A percentile compares a stretch with the other conserved stretches of the same genome.
These are phyloP conservation scores for Bufo gargarizans DNA, from an alignment of 2,113 vertebrate species.

Conservation along the genomic window DNA sequence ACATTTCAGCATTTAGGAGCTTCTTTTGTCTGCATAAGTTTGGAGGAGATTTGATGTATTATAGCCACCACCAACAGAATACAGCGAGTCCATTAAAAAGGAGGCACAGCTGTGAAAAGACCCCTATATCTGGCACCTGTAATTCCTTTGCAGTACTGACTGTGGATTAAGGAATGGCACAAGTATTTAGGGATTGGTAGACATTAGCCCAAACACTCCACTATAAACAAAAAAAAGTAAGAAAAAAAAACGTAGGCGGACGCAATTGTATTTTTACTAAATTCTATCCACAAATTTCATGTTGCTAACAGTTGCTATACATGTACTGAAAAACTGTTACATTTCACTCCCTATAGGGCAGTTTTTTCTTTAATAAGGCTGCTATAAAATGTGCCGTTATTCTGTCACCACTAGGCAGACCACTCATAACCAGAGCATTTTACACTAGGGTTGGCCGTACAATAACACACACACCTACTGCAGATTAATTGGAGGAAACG, in stretches of 20 bases:
- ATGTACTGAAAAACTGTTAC: neutral
- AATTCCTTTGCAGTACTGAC: too few species aligned
- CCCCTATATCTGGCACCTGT: too few species aligned
- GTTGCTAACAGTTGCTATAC: neutral
- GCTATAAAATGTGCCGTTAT: constrained; percentile 43
- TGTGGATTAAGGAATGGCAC: neutral
- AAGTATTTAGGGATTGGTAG: neutral
- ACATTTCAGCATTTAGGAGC: too few species aligned
- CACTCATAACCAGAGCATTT: constrained; percentile 43
- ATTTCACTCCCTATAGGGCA: constrained; percentile 33
- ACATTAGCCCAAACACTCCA: neutral
- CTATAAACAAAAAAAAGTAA: neutral
- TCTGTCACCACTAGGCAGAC: constrained; percentile 42
- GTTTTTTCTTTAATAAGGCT: constrained; percentile 22
- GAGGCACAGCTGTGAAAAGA: too few species aligned
- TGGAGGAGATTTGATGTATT: too few species aligned
- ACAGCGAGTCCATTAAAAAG: too few species aligned
- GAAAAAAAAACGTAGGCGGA: neutral
- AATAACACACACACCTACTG: constrained; percentile 40
- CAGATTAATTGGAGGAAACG: constrained; percentile 30
- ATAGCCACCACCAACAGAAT: too few species aligned
- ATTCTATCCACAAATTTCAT: neutral
- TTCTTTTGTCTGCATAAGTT: too few species aligned
- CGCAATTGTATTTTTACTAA: neutral
- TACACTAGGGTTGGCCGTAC: constrained; percentile 10